These are phyloP conservation scores for Intellagama lesueurii DNA, from an alignment of 2,797 vertebrate genomes.

Conservation along the genomic window DNA sequence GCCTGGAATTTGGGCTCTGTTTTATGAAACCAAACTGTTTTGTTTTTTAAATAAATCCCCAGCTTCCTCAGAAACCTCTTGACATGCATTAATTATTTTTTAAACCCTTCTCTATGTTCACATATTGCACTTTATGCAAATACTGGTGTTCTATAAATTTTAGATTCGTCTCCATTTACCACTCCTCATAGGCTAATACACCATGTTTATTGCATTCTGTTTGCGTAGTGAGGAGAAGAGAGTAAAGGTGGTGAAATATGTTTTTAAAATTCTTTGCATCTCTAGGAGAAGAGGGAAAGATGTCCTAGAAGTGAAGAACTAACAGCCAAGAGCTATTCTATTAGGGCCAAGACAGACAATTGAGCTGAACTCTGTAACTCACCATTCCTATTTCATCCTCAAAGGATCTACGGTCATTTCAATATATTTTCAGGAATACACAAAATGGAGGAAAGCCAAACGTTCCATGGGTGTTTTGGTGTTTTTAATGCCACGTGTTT, in stretches of 20 bases:
- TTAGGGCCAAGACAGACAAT: too few species aligned
- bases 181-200: conserved; percentile 78
- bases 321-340: not conserved
- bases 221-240: conserved; percentile 21
- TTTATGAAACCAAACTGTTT: conserved; percentile 81
- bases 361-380: not conserved
- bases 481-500: too few species aligned
- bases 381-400: not conserved
- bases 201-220: conserved; percentile 77
- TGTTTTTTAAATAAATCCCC: too few species aligned
- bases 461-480: too few species aligned
- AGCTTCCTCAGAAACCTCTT: conserved; percentile 63
- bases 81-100: conserved; percentile 85
- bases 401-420: not conserved
- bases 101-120: conserved; percentile 85
- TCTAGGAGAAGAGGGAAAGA: conserved; percentile 64
- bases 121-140: conserved; percentile 97
- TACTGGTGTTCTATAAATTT: conserved; percentile 95
- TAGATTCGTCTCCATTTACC: conserved; percentile 94
- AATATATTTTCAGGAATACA: not conserved
- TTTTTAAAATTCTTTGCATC: conserved; percentile 84
- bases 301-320: not conserved
- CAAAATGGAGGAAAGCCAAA: not conserved
- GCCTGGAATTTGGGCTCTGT: conserved; percentile 77
- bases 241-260: conserved; percentile 77